A percentile compares a stretch with the other conserved stretches of the same genome.
Conservation (phyloP, 2,113 vertebrate genomes). For the Grammomys dolichurus region DNA sequence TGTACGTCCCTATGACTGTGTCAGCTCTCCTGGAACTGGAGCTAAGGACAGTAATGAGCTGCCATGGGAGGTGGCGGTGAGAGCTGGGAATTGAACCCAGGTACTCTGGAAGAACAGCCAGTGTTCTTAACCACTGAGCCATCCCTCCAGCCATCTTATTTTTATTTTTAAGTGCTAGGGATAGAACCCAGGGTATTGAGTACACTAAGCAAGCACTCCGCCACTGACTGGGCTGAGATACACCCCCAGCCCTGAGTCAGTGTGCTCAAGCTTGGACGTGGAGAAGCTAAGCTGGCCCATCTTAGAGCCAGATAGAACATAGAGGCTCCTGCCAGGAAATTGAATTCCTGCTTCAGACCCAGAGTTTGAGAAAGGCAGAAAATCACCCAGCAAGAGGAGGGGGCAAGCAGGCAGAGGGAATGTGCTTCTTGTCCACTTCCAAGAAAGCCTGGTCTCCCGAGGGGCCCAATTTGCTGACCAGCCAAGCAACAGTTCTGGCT, state of each 20-base stretch:
- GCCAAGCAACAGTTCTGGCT: neutral
- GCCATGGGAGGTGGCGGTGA: no score
- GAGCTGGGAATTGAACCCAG: neutral
- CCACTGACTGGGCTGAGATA: neutral
- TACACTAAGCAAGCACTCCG: neutral
- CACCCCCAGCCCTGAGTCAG: neutral
- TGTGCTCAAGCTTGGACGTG: neutral
- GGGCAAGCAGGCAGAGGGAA: neutral
- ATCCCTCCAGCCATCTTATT: neutral
- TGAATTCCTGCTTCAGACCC: neutral
- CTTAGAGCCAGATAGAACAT: neutral
- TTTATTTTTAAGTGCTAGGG: neutral
- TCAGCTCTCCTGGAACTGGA: neutral
- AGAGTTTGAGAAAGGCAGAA: neutral
- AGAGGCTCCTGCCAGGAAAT: neutral
- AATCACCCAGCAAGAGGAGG: neutral
- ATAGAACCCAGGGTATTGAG: neutral
- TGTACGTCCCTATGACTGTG: neutral
- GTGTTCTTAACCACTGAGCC: neutral
- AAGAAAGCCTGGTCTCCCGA: neutral
- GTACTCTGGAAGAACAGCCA: neutral
- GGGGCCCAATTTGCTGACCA: conserved; percentile 39
- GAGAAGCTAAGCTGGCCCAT: neutral
- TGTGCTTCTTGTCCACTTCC: neutral
- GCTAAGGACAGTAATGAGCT: neutral